phyloP scores from a whole-genome alignment of 2,888 invertebrate species.

The Cryptophagus acutangulus region DNA sequence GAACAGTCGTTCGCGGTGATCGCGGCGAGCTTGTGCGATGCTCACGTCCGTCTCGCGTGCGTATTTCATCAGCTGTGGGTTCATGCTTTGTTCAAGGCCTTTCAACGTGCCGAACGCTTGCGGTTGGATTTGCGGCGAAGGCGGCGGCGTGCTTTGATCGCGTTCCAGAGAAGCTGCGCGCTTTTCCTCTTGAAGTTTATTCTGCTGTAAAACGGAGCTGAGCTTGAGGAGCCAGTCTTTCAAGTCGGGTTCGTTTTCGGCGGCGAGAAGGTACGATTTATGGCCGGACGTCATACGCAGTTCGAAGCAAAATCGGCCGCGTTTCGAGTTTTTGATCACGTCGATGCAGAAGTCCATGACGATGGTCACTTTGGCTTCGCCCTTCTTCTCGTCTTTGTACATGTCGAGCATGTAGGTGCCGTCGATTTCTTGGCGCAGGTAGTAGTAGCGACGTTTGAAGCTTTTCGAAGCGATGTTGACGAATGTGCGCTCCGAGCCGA shows the following conservation, averaged over 20 bases:
- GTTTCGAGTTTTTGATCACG: slow-evolving; percentile 79
- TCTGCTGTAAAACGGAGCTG: slow-evolving; percentile 76
- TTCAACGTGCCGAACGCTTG: slow-evolving; percentile 76
- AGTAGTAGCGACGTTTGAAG: slow-evolving; percentile 86
- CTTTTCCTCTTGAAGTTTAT: slow-evolving; percentile 75
- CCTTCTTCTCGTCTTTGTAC: slow-evolving; percentile 89
- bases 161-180: slow-evolving; percentile 63
- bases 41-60: slow-evolving; percentile 86
- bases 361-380: slow-evolving; percentile 85
- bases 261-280: slow-evolving; percentile 79
- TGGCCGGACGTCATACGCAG: slow-evolving; percentile 80
- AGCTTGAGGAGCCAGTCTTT: slow-evolving; percentile 81
- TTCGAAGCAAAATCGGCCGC: slow-evolving; percentile 83
- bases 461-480: slow-evolving; percentile 88
- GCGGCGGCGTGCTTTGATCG: slow-evolving; percentile 50
- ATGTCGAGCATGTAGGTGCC: slow-evolving; percentile 87
- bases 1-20: slow-evolving; percentile 75
- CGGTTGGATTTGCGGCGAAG: slow-evolving; percentile 57
- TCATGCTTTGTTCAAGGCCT: slow-evolving; percentile 87
- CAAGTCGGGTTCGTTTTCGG: slow-evolving; percentile 78
- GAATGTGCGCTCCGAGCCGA: slow-evolving; percentile 84
- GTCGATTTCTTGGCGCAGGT: slow-evolving; percentile 84
- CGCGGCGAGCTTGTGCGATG: slow-evolving; percentile 74
- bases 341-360: slow-evolving; percentile 92
- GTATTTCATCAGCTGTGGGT: slow-evolving; percentile 85